A percentile compares a stretch with the other conserved stretches of the same genome.
Evolutionary conservation across 1,140 invertebrate species (phyloP).

Genomic region (Pomacea maculata): DNA sequence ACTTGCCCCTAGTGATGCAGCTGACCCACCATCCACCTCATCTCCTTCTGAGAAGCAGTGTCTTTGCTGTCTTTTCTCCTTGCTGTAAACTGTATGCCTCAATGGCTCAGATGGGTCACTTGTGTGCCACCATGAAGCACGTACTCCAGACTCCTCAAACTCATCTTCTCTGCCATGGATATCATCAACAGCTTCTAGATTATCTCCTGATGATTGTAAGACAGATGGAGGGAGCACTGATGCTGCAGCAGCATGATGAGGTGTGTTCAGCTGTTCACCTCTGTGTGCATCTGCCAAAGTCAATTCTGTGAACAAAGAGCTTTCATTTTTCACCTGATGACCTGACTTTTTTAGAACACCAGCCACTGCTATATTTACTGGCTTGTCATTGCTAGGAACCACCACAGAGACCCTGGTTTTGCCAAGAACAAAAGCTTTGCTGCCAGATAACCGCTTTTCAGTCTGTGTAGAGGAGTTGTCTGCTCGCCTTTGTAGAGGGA

Average conservation of each 20-base stretch:
- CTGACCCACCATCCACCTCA: constrained; percentile 8
- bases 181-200: too few relatives aligned
- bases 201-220: too few relatives aligned
- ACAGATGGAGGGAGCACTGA: too few relatives aligned
- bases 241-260: not conserved
- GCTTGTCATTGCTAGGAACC: not conserved
- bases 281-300: constrained; percentile 8
- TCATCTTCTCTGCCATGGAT: too few relatives aligned
- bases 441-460: too few relatives aligned
- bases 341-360: not conserved
- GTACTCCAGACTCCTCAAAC: too few relatives aligned
- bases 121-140: too few relatives aligned
- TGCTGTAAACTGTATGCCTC: too few relatives aligned
- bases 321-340: constrained; percentile 7
- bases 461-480: too few relatives aligned
- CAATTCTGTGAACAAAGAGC: constrained; percentile 25
- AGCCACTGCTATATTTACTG: not conserved
- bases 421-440: not conserved
- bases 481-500: too few relatives aligned
- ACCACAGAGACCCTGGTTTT: constrained; percentile 19
- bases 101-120: too few relatives aligned
- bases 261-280: not conserved
- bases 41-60: not conserved
- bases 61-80: too few relatives aligned
- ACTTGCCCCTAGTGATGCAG: constrained; percentile 8